A percentile compares a stretch with the other conserved stretches of the same genome.
phyloP scores from a whole-genome alignment of 1,140 invertebrate genomes.

The Manduca sexta region DNA sequence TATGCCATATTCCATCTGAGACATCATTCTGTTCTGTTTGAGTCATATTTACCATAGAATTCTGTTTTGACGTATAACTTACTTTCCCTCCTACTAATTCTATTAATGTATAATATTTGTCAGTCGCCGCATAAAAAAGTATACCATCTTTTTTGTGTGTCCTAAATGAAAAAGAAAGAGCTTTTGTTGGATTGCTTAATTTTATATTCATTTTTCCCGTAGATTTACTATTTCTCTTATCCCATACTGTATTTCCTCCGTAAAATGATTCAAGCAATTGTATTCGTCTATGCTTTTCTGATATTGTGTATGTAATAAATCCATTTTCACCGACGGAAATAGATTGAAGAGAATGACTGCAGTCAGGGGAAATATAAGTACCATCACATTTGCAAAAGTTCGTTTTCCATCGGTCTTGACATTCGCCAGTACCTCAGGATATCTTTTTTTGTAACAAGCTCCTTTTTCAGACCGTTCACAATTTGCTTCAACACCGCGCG shows the following conservation, averaged over 20 bases:
- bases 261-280: slow-evolving; percentile 87
- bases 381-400: slow-evolving; percentile 81
- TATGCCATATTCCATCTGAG: slow-evolving; percentile 90
- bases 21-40: slow-evolving; percentile 73
- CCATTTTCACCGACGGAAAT: slow-evolving; percentile 84
- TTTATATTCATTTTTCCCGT: slow-evolving; percentile 49
- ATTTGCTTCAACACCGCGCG: slow-evolving; percentile 81
- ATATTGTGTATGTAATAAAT: slow-evolving; percentile 85
- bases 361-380: slow-evolving; percentile 83
- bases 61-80: slow-evolving; percentile 83
- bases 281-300: slow-evolving; percentile 89
- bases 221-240: slow-evolving; percentile 58
- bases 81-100: slow-evolving; percentile 83
- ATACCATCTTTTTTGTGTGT: slow-evolving; percentile 85
- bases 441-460: slow-evolving; percentile 74
- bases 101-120: slow-evolving; percentile 89
- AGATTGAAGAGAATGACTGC: slow-evolving; percentile 83
- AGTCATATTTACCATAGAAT: slow-evolving; percentile 87
- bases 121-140: slow-evolving; percentile 87
- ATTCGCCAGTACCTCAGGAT: slow-evolving; percentile 82
- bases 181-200: slow-evolving; percentile 75
- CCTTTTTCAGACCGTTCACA: slow-evolving; percentile 80
- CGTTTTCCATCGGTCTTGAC: slow-evolving; percentile 88
- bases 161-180: slow-evolving; percentile 86
- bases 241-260: slow-evolving; percentile 81